phyloP scores from a whole-genome alignment of 1,140 invertebrate genomes.

The Magallana gigas region DNA sequence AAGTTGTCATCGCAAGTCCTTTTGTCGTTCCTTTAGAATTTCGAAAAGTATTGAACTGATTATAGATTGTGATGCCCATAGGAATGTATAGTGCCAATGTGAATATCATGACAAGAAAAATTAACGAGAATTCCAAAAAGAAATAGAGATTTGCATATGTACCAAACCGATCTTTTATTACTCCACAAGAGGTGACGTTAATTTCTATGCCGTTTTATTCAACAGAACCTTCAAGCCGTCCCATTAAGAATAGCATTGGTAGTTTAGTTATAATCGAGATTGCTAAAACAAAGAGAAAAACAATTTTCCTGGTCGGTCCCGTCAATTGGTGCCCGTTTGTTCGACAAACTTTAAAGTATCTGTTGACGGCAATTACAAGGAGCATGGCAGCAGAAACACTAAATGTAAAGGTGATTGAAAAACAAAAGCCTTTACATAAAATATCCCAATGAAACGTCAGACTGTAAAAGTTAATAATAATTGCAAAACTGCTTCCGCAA shows the following conservation, averaged over 20 bases:
- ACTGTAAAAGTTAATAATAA: slow-evolving; percentile 40
- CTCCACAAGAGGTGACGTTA: neutral
- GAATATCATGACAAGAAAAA: neutral
- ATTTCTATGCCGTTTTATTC: neutral
- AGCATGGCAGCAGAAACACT: slow-evolving; percentile 41
- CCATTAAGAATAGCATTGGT: neutral
- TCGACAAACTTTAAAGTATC: slow-evolving; percentile 54
- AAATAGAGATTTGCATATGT: neutral
- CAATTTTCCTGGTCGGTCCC: neutral
- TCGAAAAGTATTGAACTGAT: slow-evolving; percentile 5
- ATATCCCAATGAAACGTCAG: slow-evolving; percentile 36
- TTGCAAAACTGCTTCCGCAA: slow-evolving; percentile 4
- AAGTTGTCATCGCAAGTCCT: neutral
- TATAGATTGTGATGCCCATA: slow-evolving; percentile 6
- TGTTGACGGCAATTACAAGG: slow-evolving; percentile 46
- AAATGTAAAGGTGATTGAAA: slow-evolving; percentile 27
- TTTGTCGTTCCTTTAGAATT: neutral
- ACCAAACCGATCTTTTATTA: neutral
- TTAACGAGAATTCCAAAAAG: neutral
- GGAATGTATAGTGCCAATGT: slow-evolving; percentile 18
- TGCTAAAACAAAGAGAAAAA: neutral
- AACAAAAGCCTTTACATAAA: slow-evolving; percentile 49
- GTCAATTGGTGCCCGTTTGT: slow-evolving; percentile 26
- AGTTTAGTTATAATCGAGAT: neutral
- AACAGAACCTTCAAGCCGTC: neutral